Conservation (phyloP, 2,888 invertebrate species). For the Dioctria linearis region DNA sequence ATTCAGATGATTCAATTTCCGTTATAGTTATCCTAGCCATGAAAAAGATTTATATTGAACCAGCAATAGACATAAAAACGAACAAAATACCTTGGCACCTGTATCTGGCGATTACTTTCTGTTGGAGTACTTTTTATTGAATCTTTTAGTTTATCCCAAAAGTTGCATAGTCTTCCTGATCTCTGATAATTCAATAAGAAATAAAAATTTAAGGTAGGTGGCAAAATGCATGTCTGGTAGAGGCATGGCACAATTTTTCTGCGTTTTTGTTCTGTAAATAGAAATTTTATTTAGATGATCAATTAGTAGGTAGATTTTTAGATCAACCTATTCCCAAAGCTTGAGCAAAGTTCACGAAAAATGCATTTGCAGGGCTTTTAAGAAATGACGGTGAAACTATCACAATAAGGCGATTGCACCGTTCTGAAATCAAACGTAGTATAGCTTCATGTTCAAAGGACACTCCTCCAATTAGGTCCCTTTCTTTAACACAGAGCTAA, state of each 20-base stretch:
- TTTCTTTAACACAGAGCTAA: conserved; percentile 82
- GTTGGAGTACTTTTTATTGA: conserved; percentile 71
- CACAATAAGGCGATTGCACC: conserved; percentile 85
- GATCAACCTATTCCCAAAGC: conserved; percentile 82
- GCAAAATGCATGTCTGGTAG: conserved; percentile 75
- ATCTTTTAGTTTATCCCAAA: conserved; percentile 79
- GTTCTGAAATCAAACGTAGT: conserved; percentile 80
- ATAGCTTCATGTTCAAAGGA: conserved; percentile 82
- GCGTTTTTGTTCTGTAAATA: conserved; percentile 72
- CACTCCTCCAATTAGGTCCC: conserved; percentile 80
- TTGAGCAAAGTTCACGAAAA: conserved; percentile 86
- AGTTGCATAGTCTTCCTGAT: conserved; percentile 75
- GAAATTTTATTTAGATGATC: conserved; percentile 25
- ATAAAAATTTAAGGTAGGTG: conserved; percentile 78
- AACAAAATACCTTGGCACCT: not conserved
- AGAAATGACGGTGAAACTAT: conserved; percentile 85
- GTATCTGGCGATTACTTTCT: conserved; percentile 60
- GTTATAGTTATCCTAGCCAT: conserved; percentile 54
- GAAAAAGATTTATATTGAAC: not conserved
- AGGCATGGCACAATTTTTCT: conserved; percentile 82
- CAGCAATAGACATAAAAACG: not conserved
- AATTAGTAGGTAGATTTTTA: not conserved
- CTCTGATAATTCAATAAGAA: conserved; percentile 77
- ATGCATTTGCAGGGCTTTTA: conserved; percentile 81
- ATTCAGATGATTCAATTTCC: conserved; percentile 47